Base-by-base conservation (phyloP, 37 sponge, comb jelly and placozoan genomes). In the Ianthella basta region DNA sequence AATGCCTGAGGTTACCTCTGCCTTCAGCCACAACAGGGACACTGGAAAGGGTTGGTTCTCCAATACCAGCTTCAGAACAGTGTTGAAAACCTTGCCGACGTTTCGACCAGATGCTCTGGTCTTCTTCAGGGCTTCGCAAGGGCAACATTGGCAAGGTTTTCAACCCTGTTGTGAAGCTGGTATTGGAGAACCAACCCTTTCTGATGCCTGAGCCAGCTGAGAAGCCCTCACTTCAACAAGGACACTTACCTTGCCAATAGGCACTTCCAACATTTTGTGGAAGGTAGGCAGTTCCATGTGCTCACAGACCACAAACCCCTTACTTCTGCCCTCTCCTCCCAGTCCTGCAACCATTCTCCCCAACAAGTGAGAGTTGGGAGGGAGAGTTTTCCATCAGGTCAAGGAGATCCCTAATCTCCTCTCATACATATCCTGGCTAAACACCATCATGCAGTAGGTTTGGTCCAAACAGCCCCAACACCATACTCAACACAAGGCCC, bases 211-310 rank as follows among this genome's bases (percentile, higher is more conserved):
- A 29, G 12, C 89, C 84, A 23, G 67, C 80, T 27, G 89, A 83
- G 59, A 83, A 13, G n/a, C n/a, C n/a, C n/a, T n/a, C n/a, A n/a
- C n/a, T 88, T 65, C 63, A 81, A 84, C 60, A 55, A 80, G 13
- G 84, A 88, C 10, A 30, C 77, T 24, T 88, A 78, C 53, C 74
- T 61, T 4, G 66, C 84, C 20, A 87, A 67, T 59, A 65, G 67
- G 21, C 82, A 87, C 44, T 87, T 87, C 60, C 56, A 73, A 1
- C 60, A 88, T 41, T 84, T 88, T 34, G 72, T 88, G 19, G 89
- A 83, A 80, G 89, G 84, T n/a, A 70, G 80, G 25, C 16, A n/a
- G 34, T 88, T 88, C 55, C 57, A 63, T 40, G 73, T 83, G 21
- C 24, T 69, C 55, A 85, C 85, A 10, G 61, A 85, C 41, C 75